Evolutionary conservation across 2,797 vertebrate species (phyloP), one percentile per base, ranked within the genome.

Genomic region (Pteronotus mesoamericanus): DNA sequence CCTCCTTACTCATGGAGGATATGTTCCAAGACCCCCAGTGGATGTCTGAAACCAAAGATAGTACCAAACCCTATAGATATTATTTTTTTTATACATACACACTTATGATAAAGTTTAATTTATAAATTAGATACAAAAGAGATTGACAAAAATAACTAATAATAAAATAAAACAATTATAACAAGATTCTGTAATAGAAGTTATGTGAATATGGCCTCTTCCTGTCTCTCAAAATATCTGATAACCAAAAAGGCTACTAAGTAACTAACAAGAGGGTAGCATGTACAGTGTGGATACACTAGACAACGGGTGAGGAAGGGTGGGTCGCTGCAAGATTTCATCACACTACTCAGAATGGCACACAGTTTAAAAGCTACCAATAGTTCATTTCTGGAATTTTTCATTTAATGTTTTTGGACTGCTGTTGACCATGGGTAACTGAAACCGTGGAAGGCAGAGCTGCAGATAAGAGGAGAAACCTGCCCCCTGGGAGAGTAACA

Each of bases 401-500:
- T 34, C 75, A 55, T 55, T 37, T 39, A 78, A 55, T 55, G 21
- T 37, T 78, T 78, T 78, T 6, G 7, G n/a, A 26, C 34, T 37
- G 75, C 51, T 16, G 1, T 55, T 53, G 11, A 34, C 75, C 6
- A 1, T 2, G 1, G 51, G 34, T 26, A 55, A 55, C 21, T 8
- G 7, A 37, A 26, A 26, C 75, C 1, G 0, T 1, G 8, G 34
- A n/a, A 37, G 53, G 48, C 48, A 53, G 4, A 12, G 24, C n/a
- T 53, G 21, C 34, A 1, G 51, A 16, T 26, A 37, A 55, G 22
- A n/a, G 48, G 53, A 1, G 14, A 66, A 2, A 21, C 2, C 46
- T 8, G 1, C 53, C n/a, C 34, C 26, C 0, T 11, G 32, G 15
- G 51, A 61, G 37, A 61, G 42, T 71, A 12, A 26, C 3, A 21